Evolutionary conservation across 2,888 invertebrate species (phyloP).

Genomic region (Platycheirus albimanus): DNA sequence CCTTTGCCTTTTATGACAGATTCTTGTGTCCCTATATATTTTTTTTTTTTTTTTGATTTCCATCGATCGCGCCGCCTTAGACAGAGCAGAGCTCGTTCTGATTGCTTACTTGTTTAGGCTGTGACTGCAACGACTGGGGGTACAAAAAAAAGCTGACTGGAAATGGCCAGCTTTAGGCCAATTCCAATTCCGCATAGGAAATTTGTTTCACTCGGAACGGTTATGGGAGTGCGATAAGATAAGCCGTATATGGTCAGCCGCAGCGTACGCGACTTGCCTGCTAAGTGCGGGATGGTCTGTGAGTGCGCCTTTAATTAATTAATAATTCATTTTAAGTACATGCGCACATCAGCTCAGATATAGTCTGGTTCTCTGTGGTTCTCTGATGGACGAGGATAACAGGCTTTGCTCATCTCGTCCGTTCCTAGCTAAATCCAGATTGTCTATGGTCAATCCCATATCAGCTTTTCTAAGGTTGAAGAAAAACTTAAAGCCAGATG

Average conservation of each 20-base stretch:
- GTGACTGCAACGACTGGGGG: conserved; percentile 1
- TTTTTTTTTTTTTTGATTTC: conserved; percentile 12
- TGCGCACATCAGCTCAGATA: conserved; percentile 45
- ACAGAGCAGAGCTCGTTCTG: conserved; percentile 54
- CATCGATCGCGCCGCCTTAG: conserved; percentile 46
- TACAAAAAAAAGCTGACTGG: conserved; percentile 44
- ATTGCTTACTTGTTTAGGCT: conserved; percentile 69
- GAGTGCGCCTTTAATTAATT: conserved; percentile 74
- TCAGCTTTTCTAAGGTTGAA: conserved; percentile 14
- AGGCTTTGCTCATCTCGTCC: conserved; percentile 52
- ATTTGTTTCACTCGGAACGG: conserved; percentile 73
- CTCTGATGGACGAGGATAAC: conserved; percentile 53
- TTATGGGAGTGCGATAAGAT: conserved; percentile 75
- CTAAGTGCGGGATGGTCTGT: conserved; percentile 26
- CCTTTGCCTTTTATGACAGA: conserved; percentile 74
- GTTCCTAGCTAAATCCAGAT: conserved; percentile 64
- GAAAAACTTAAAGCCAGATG: conserved; percentile 49
- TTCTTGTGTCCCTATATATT: conserved; percentile 53
- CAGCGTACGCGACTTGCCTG: conserved; percentile 63
- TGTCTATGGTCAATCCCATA: conserved; percentile 46
- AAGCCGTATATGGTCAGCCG: conserved; percentile 64
- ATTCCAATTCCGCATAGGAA: conserved; percentile 72
- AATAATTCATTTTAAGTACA: conserved; percentile 73
- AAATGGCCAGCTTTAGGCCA: conserved; percentile 64
- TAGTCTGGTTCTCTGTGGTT: background rate